Percentiles rank a stretch among this genome's conserved stretches.
Conservation (phyloP, 2,888 invertebrate species). For the Drepana falcataria region DNA sequence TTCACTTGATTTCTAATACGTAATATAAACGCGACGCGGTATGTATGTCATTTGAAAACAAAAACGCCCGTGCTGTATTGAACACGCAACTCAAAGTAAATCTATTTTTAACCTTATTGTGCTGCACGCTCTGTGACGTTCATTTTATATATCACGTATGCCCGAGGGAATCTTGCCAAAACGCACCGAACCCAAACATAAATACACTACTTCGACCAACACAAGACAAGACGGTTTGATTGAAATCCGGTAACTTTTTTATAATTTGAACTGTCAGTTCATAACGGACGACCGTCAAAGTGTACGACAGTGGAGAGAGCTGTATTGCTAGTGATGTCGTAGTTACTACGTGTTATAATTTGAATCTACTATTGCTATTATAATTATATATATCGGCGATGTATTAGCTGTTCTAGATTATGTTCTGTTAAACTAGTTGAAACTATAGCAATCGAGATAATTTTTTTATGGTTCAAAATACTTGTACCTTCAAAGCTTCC, state of each 20-base stretch:
- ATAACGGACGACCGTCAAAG: neutral
- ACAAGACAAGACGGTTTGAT: slow-evolving; percentile 61
- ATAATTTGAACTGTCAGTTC: slow-evolving; percentile 49
- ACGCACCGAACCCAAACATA: slow-evolving; percentile 39
- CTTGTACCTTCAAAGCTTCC: too few species aligned
- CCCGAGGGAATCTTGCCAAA: slow-evolving; percentile 74
- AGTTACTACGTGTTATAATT: too few species aligned
- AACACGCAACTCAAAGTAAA: slow-evolving; percentile 65
- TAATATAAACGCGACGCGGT: slow-evolving; percentile 44
- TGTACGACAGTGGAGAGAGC: too few species aligned
- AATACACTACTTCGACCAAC: slow-evolving; percentile 28
- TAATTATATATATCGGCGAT: too few species aligned
- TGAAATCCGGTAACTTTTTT: slow-evolving; percentile 58
- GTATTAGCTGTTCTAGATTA: too few species aligned
- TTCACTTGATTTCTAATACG: slow-evolving; percentile 72
- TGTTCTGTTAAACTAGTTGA: too few species aligned
- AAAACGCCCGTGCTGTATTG: slow-evolving; percentile 53
- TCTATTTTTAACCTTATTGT: slow-evolving; percentile 75
- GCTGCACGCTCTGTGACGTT: slow-evolving; percentile 52
- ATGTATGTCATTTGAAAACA: slow-evolving; percentile 74
- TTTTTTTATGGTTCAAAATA: too few species aligned
- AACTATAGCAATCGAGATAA: too few species aligned
- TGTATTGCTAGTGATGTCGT: too few species aligned
- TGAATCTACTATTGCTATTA: too few species aligned
- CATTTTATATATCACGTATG: slow-evolving; percentile 63